Base-by-base conservation (phyloP, 2,113 vertebrate genomes). In the Mungos mungo region DNA sequence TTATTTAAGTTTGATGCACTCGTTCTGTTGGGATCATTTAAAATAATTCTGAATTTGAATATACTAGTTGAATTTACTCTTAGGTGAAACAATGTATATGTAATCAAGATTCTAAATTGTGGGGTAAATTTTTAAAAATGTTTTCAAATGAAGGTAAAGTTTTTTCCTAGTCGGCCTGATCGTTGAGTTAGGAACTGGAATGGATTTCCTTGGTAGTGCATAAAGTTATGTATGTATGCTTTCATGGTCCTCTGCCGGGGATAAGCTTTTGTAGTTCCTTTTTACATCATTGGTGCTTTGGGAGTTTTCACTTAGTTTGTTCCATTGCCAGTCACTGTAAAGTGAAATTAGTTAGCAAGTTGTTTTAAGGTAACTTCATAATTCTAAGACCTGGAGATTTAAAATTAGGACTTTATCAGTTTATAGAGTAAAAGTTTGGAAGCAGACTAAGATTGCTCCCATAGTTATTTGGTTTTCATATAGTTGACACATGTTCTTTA, bases 181-280 rank as follows among this genome's bases (percentile, higher is more conserved):
- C 52, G 63, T 16, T 68, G 68, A 90, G 54, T 95, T 12, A 76
- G 38, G 47, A 60, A 52, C 31, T 82, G 2, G 3, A 18, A 31
- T 74, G 38, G 77, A 38, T 79, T 92, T 92, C 88, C 7, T 72
- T 57, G 47, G 52, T 72, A 31, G 35, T 92, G 29, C 35, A 50
- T 72, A 41, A 23, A 68, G 19, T 95, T 71, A 47, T 60, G 57
- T 25, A 60, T 69, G n/a, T 54, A 4, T 19, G 5, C 35, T 60
- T 83, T 77, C 7, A 1, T 82, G 45, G 50, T 84, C 33, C 16
- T 66, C 74, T 85, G 66, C 12, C 50, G 47, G 8, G 65, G 57
- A 45, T 93, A 88, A 90, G 45, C 65, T 97, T 84, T 85, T 82
- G 45, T 88, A 86, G 10, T 93, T 93, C 54, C 5, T 33, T 23